Evolutionary conservation across 2,113 vertebrate species (phyloP).

Genomic region (Psilopsiagon aymara): DNA sequence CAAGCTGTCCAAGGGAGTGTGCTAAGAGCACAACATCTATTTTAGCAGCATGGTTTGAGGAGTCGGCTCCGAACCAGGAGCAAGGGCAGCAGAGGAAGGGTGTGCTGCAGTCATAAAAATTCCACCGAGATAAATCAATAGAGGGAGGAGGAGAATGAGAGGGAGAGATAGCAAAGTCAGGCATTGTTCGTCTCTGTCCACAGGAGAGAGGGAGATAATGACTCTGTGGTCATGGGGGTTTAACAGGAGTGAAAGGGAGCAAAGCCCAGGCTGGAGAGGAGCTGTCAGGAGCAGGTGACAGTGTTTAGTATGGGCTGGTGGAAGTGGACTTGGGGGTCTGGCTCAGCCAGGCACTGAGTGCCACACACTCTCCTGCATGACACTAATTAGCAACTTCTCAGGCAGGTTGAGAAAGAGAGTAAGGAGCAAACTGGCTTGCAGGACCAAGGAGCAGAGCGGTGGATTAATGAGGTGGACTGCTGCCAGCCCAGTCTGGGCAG

Average conservation of each 20-base stretch:
- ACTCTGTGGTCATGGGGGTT: neutral
- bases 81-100: neutral
- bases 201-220: neutral
- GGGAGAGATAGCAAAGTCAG: constrained; percentile 16
- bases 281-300: neutral
- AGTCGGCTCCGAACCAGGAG: neutral
- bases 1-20: neutral
- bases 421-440: neutral
- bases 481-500: neutral
- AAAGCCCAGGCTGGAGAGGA: neutral
- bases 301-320: neutral
- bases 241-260: neutral
- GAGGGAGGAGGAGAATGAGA: neutral
- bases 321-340: neutral
- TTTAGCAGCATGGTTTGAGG: neutral
- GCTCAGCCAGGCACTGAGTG: neutral
- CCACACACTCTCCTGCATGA: neutral
- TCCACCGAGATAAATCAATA: constrained; percentile 29
- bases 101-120: constrained; percentile 55
- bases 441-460: neutral
- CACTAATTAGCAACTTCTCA: constrained; percentile 30
- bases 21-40: neutral
- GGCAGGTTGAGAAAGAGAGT: neutral
- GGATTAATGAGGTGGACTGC: neutral
- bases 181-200: neutral